Conservation (phyloP, 2,888 invertebrate species). For the Dorcus hopei region DNA sequence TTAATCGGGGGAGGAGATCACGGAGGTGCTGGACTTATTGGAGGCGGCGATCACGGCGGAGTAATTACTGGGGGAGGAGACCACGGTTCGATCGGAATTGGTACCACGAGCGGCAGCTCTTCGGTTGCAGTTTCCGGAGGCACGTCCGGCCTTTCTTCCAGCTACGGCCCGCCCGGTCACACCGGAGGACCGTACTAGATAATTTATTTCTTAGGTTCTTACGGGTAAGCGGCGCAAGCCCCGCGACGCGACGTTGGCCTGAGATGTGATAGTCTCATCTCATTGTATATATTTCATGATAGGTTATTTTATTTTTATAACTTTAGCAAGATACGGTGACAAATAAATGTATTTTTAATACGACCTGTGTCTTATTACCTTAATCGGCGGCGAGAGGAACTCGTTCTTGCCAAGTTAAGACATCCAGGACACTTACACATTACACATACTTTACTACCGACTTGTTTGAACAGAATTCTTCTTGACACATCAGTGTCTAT, state of each 20-base stretch:
- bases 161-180: slow-evolving; percentile 47
- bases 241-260: slow-evolving; percentile 15
- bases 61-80: slow-evolving; percentile 8
- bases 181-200: slow-evolving; percentile 43
- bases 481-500: too few relatives aligned
- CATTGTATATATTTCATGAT: slow-evolving; percentile 14
- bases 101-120: slow-evolving; percentile 44
- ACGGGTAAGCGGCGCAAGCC: slow-evolving; percentile 23
- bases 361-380: not conserved
- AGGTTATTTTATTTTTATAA: slow-evolving; percentile 20
- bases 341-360: slow-evolving; percentile 45
- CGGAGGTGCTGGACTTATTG: slow-evolving; percentile 17
- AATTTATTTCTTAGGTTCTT: slow-evolving; percentile 15
- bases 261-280: slow-evolving; percentile 16
- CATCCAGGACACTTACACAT: too few relatives aligned
- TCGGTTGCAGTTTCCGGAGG: slow-evolving; percentile 25
- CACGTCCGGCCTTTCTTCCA: slow-evolving; percentile 47
- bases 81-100: slow-evolving; percentile 20
- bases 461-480: too few relatives aligned
- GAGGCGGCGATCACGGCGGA: slow-evolving; percentile 1
- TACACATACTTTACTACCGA: too few relatives aligned
- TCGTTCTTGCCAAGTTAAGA: too few relatives aligned
- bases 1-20: slow-evolving; percentile 14
- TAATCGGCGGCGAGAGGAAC: not conserved
- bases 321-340: slow-evolving; percentile 41